phyloP scores from a whole-genome alignment of 2,888 invertebrate species.

The Scrobipalpa atriplicella region DNA sequence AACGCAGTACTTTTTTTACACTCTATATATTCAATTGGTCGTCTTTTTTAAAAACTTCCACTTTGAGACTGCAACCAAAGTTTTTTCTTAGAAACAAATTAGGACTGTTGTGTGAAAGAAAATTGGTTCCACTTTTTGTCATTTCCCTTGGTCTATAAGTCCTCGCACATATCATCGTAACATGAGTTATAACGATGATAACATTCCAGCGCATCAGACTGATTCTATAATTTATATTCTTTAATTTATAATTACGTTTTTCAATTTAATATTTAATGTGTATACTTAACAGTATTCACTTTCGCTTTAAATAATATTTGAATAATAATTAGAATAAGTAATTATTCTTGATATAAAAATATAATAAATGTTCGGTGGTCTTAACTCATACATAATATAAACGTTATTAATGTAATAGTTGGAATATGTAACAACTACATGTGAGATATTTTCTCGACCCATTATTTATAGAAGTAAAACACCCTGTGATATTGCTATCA shows the following conservation, averaged over 20 bases:
- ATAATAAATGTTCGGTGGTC: not conserved
- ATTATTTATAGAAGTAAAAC: slow-evolving; percentile 2
- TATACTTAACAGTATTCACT: slow-evolving; percentile 27
- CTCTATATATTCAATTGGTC: too few relatives aligned
- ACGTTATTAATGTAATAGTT: not conserved
- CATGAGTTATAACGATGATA: slow-evolving; percentile 2
- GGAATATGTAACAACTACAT: not conserved
- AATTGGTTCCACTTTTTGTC: too few relatives aligned
- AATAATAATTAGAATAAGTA: slow-evolving; percentile 6
- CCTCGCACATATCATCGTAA: too few relatives aligned
- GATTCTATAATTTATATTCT: slow-evolving; percentile 17
- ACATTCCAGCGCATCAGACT: slow-evolving; percentile 32
- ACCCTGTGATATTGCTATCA: not conserved
- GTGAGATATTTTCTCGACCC: not conserved
- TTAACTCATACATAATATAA: not conserved
- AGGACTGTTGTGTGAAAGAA: too few relatives aligned
- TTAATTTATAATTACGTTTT: not conserved
- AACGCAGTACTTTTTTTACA: too few relatives aligned
- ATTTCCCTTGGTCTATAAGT: too few relatives aligned
- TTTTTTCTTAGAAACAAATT: too few relatives aligned
- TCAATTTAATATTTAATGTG: not conserved
- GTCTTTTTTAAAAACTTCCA: too few relatives aligned
- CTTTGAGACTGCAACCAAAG: too few relatives aligned
- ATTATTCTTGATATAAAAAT: not conserved
- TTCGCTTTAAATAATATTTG: slow-evolving; percentile 27